Conservation (phyloP, 2,113 vertebrate species). For the Nymphicus hollandicus region DNA sequence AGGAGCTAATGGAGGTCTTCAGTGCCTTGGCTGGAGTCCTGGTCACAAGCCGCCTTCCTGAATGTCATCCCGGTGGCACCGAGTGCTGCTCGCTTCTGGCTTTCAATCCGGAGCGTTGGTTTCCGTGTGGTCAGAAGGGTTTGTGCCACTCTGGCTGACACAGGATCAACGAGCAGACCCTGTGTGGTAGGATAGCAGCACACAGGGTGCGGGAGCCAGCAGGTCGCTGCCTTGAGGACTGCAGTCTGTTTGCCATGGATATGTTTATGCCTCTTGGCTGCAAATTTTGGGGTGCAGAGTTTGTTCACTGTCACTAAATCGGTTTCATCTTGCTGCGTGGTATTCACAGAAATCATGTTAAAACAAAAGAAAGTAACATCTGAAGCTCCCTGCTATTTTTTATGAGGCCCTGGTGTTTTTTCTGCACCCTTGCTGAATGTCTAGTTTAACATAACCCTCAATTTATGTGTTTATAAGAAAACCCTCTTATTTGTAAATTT, state of each 20-base stretch:
- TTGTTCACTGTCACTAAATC: neutral
- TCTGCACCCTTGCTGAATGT: neutral
- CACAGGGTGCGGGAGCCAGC: too few relatives aligned
- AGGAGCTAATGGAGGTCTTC: fast-evolving
- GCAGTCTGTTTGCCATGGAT: fast-evolving
- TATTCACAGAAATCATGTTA: neutral
- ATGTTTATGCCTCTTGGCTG: neutral
- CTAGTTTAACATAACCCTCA: neutral
- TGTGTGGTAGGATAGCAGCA: fast-evolving
- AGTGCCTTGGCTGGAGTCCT: too few relatives aligned
- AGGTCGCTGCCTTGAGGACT: fast-evolving
- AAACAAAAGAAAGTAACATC: neutral
- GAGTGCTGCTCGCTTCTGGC: fast-evolving
- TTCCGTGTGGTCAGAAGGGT: fast-evolving
- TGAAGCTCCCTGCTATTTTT: neutral
- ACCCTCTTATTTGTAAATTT: neutral
- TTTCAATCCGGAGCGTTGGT: too few relatives aligned
- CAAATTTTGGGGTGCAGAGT: neutral
- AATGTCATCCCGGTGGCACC: fast-evolving
- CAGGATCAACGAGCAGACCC: fast-evolving
- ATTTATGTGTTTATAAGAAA: neutral
- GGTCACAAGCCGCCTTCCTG: fast-evolving
- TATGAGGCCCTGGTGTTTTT: too few relatives aligned
- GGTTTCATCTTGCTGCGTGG: neutral
- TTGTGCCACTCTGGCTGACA: fast-evolving